Evolutionary conservation across 2,888 invertebrate species (phyloP).

Genomic region (Rhingia campestris): DNA sequence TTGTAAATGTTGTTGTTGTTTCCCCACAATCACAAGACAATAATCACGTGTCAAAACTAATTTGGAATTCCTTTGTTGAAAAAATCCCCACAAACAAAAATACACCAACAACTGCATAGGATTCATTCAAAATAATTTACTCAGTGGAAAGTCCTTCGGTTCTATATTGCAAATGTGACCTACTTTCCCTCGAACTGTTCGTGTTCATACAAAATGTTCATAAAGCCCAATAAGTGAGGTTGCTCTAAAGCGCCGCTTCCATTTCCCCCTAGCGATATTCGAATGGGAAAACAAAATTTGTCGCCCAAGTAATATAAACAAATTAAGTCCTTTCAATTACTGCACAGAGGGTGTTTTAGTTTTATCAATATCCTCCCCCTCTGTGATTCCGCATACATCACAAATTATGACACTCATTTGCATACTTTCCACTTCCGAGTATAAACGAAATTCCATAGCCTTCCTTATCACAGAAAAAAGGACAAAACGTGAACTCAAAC

Average conservation of each 20-base stretch:
- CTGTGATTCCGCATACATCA: background rate
- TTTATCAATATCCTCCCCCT: constrained; percentile 31
- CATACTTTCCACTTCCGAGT: constrained; percentile 44
- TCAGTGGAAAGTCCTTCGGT: background rate
- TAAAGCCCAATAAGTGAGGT: background rate
- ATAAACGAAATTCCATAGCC: constrained; percentile 20
- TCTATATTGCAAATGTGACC: constrained; percentile 41
- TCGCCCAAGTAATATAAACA: constrained; percentile 34
- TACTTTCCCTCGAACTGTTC: constrained; percentile 6
- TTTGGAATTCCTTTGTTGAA: background rate
- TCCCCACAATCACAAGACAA: no score
- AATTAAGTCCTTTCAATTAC: background rate
- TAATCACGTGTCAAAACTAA: no score
- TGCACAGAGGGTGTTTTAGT: constrained; percentile 26
- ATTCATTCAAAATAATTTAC: background rate
- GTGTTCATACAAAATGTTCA: constrained; percentile 28
- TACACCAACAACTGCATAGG: no score
- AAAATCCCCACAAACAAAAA: background rate
- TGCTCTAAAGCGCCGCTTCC: background rate
- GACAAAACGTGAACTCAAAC: constrained; percentile 22
- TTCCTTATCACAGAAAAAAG: constrained; percentile 15
- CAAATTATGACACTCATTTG: constrained; percentile 43
- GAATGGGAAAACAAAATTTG: constrained; percentile 7
- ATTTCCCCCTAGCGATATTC: constrained; percentile 7
- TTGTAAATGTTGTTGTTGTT: no score